Evolutionary conservation across 2,888 invertebrate genomes (phyloP), one percentile per base, ranked within the genome.

Genomic region (Torymus auratus): DNA sequence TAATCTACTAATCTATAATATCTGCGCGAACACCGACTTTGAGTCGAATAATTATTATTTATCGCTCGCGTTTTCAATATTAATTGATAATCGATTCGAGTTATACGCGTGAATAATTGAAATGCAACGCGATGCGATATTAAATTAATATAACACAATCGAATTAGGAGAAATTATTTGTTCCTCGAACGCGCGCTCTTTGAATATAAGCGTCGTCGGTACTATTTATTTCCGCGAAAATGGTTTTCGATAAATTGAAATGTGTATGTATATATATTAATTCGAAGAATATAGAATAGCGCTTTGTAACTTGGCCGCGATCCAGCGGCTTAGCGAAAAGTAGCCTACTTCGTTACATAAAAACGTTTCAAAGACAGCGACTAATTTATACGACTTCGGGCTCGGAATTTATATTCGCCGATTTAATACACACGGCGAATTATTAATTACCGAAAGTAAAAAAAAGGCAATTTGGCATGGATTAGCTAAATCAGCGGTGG

Each of bases 261-360:
- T 53, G 20, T 56, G n/a, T n/a, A n/a, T n/a, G n/a, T n/a, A n/a
- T n/a, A n/a, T n/a, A 56, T 56, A 56, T 68, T 56, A 41, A 17
- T 7, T 41, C 41, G 7, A 41, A 41, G 41, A 7, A 41, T 41
- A 41, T 28, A 28, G 7, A 58, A 58, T 10, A 58, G 61, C 52
- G 60, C 52, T 53, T 15, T 14, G 53, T 41, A 70, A 77, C 5
- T 20, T 70, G 70, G 69, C 58, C 10, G 11, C 2, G 2, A 23
- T 56, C 72, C 72, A 70, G 17, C 28, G 7, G 15, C 56, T 56
- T 15, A n/a, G n/a, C 69, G 56, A 69, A 70, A 56, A 70, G 41
- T 56, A 55, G 56, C 56, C 68, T 55, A 61, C 20, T 76, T 76
- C 4, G 17, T 55, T 70, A 23, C 70, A 20, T 56, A 67, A 70